phyloP scores from a whole-genome alignment of 2,113 vertebrate genomes.

The Panthera leo region DNA sequence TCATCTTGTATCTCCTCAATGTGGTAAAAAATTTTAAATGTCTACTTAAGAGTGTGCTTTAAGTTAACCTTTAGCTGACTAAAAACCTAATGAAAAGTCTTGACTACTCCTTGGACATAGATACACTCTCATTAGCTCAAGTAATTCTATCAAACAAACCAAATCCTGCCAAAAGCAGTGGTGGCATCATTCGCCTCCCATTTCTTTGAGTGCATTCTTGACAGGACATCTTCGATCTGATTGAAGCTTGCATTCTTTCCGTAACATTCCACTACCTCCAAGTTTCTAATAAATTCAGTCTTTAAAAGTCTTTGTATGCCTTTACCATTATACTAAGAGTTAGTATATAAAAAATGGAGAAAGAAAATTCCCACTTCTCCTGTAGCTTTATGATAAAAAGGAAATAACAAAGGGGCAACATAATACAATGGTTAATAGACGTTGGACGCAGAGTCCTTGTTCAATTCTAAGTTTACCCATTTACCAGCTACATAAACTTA shows the following conservation, averaged over 20 bases:
- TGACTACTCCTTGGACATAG: neutral
- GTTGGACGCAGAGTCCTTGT: neutral
- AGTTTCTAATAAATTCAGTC: neutral
- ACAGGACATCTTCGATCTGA: neutral
- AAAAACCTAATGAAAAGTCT: neutral
- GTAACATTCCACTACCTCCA: neutral
- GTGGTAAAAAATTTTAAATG: neutral
- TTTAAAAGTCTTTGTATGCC: neutral
- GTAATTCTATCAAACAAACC: neutral
- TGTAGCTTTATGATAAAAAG: neutral
- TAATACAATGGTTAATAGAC: neutral
- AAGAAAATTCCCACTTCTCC: neutral
- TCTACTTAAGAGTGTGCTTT: neutral
- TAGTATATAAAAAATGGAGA: neutral
- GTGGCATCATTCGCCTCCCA: neutral
- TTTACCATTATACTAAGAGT: neutral
- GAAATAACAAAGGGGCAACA: neutral
- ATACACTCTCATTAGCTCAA: neutral
- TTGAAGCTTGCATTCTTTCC: neutral
- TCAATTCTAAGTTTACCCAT: neutral
- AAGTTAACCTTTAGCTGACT: neutral
- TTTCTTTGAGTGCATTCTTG: neutral
- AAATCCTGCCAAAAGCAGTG: neutral
- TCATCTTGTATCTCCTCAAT: neutral
- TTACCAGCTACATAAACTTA: neutral